Evolutionary conservation across 2,113 vertebrate genomes (phyloP).

Genomic region (Tragulus kanchil): DNA sequence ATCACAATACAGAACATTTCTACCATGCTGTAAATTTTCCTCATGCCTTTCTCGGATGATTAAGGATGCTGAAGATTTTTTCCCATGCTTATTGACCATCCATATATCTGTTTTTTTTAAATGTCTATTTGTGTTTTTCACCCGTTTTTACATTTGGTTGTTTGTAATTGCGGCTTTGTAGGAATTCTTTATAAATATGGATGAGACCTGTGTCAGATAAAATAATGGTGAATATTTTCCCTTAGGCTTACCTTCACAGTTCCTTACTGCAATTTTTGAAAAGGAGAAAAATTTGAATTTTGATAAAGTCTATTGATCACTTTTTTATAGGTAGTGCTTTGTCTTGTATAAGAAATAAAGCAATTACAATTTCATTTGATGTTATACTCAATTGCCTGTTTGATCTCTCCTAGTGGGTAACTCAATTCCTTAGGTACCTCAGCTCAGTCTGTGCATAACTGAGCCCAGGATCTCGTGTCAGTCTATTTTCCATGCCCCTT

Average conservation of each 20-base stretch:
- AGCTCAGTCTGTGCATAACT: not conserved
- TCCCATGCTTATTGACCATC: not conserved
- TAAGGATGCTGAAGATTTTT: not conserved
- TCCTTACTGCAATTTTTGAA: not conserved
- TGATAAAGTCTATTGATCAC: not conserved
- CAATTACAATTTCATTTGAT: not conserved
- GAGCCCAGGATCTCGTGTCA: not conserved
- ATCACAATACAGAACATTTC: not conserved
- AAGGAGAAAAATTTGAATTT: slow-evolving; percentile 39
- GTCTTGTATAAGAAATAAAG: not conserved
- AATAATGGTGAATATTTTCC: not conserved
- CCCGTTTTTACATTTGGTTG: not conserved
- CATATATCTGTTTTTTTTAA: slow-evolving; percentile 38
- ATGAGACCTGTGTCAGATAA: not conserved
- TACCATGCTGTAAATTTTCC: not conserved
- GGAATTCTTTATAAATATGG: slow-evolving; percentile 25
- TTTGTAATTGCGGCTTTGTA: slow-evolving; percentile 13
- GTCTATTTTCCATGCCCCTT: not conserved
- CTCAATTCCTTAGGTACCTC: not conserved
- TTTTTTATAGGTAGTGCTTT: not conserved
- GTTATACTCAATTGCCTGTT: not conserved
- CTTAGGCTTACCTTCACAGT: not conserved
- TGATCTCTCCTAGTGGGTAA: not conserved
- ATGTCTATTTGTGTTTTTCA: slow-evolving; percentile 11
- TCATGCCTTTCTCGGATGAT: not conserved